Conservation (phyloP, 2,888 invertebrate genomes). For the Tachina grossa region DNA sequence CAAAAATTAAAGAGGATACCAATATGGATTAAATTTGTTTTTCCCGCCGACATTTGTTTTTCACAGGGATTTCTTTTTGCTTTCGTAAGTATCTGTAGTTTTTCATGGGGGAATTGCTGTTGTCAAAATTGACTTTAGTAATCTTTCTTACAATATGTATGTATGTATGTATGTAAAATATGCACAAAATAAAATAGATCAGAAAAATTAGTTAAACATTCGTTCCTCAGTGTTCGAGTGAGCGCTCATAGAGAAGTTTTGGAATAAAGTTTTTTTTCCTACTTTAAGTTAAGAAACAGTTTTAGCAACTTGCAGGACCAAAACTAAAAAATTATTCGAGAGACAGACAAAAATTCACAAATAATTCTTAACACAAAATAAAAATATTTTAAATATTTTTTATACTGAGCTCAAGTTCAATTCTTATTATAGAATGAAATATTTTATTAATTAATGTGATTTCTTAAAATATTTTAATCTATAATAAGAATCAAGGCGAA, state of each 20-base stretch:
- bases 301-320: too few species aligned
- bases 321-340: too few species aligned
- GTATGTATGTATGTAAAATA: constrained; percentile 1
- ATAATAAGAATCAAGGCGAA: too few species aligned
- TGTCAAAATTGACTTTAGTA: constrained; percentile 63
- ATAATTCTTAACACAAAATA: too few species aligned
- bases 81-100: background rate
- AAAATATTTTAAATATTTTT: too few species aligned
- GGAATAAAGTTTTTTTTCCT: too few species aligned
- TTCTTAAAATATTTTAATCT: too few species aligned
- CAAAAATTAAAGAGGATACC: constrained; percentile 20
- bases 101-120: constrained; percentile 58
- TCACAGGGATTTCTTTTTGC: constrained; percentile 11
- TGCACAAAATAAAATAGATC: constrained; percentile 1
- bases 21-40: constrained; percentile 58
- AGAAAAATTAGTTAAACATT: background rate
- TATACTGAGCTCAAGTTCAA: too few species aligned
- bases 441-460: too few species aligned
- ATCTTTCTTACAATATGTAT: constrained; percentile 44
- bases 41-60: constrained; percentile 15
- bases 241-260: background rate
- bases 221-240: background rate
- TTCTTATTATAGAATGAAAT: too few species aligned
- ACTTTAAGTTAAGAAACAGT: too few species aligned
- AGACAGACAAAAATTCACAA: too few species aligned